Conservation (phyloP, 37 sponge, comb jelly and placozoan species). For the Mnemiopsis leidyi region DNA sequence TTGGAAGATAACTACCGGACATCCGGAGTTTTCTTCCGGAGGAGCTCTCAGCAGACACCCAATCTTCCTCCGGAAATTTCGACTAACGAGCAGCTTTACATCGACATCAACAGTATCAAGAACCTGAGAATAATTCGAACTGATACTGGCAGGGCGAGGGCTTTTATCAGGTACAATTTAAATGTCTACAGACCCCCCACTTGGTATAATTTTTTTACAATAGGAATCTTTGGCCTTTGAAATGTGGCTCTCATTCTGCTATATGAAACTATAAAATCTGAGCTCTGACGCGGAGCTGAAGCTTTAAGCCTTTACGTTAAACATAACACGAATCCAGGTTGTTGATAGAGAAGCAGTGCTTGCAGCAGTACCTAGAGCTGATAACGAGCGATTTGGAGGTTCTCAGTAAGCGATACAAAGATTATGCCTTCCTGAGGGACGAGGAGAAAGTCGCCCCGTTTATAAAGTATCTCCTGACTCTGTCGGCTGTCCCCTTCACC, state of each 20-base stretch:
- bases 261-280: no score
- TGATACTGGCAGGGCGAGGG: slow-evolving; percentile 32
- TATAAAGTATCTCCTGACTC: slow-evolving; percentile 82
- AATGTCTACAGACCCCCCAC: no score
- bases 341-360: slow-evolving; percentile 58
- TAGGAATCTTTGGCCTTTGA: no score
- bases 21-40: slow-evolving; percentile 4
- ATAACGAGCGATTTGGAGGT: neutral
- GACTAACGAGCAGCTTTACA: slow-evolving; percentile 26
- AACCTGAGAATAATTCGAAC: slow-evolving; percentile 49
- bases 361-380: slow-evolving; percentile 49
- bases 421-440: slow-evolving; percentile 88
- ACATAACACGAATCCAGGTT: neutral
- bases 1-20: slow-evolving; percentile 7
- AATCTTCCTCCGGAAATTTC: neutral
- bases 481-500: slow-evolving; percentile 84
- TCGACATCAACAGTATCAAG: slow-evolving; percentile 57
- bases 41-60: neutral
- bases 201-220: no score
- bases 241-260: no score
- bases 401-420: slow-evolving; percentile 68
- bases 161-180: slow-evolving; percentile 54
- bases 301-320: neutral
- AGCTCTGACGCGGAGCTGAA: neutral
- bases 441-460: slow-evolving; percentile 92